Base-by-base conservation (phyloP, 2,888 invertebrate genomes). In the Orchesella flavescens region DNA sequence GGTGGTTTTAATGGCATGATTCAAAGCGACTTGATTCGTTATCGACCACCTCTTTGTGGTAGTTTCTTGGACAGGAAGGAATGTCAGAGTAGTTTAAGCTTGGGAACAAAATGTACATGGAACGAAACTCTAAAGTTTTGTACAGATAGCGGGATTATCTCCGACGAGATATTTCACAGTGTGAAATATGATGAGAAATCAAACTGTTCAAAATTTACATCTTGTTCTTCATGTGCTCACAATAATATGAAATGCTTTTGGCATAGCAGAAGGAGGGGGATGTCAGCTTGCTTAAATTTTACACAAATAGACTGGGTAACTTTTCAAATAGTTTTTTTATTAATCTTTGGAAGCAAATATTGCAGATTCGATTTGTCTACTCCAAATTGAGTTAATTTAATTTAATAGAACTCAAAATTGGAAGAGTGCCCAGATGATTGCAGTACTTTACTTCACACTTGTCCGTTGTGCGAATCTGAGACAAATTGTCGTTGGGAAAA, bases 1-100 rank as follows among this genome's bases (percentile, higher is more conserved):
- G 96, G 94, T 24, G 99, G 99, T 0, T 99, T 99, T 90, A 96
- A 98, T 90, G 98, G 99, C 0, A 94, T 96, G 81, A 94, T 99
- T 92, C 92, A 97, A n/a, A 95, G 95, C 43, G 98, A 98, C 90
- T 94, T 98, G 89, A 90, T 98, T 4, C 89, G 89, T 4, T 88
- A 85, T 63, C 86, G 85, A 23, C 87, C 88, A n/a, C 80, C 86
- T 4, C 75, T 77, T 17, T 88, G 88, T 76, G 75, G 57, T 53
- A 83, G 83, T 43, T 78, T 87, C 53, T 44, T 76, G 49, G 84
- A 83, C 3, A 80, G 71, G 53, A 80, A 82, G 72, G 84, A 84
- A 80, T 84, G 85, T 55, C 76, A 82, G 34, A 78, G 73, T 65
- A 86, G 85, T 85, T 75, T 84, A 73, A 83, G 71, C 43, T 93